Conservation (phyloP, 2,888 invertebrate genomes). For the Hydrotaea cyrtoneurina region DNA sequence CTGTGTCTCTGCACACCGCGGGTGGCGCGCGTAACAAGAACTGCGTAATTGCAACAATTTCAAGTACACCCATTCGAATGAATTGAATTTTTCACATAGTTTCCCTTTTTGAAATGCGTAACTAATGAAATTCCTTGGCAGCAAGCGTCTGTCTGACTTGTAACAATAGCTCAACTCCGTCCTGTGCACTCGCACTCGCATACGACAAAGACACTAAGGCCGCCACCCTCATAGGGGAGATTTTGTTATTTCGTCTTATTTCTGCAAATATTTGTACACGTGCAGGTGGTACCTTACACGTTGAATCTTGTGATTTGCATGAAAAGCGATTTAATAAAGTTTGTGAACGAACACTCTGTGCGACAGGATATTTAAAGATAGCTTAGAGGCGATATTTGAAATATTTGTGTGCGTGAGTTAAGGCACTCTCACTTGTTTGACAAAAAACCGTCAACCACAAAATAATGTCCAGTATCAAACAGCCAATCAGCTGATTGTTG, state of each 20-base stretch:
- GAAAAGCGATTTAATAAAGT: background rate
- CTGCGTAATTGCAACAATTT: constrained; percentile 59
- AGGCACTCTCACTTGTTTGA: too few relatives aligned
- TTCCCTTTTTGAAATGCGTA: constrained; percentile 52
- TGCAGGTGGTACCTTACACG: background rate
- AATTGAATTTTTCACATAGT: constrained; percentile 52
- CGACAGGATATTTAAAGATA: too few relatives aligned
- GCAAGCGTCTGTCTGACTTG: constrained; percentile 26
- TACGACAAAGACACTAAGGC: too few relatives aligned
- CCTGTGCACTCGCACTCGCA: background rate
- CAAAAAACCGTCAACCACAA: too few relatives aligned
- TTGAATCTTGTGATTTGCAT: background rate
- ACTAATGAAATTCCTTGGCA: constrained; percentile 53
- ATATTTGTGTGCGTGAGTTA: too few relatives aligned
- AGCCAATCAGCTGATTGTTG: too few relatives aligned
- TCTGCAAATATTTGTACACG: background rate
- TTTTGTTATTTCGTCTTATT: background rate
- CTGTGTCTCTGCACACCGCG: background rate
- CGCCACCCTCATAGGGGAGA: background rate
- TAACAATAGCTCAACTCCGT: background rate
- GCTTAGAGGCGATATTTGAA: too few relatives aligned
- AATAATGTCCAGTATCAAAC: too few relatives aligned
- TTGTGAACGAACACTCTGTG: too few relatives aligned
- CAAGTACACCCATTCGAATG: constrained; percentile 33
- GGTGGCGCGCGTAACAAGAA: constrained; percentile 30